Evolutionary conservation across 2,113 vertebrate species (phyloP).

Genomic region (Leucopternis melanops): DNA sequence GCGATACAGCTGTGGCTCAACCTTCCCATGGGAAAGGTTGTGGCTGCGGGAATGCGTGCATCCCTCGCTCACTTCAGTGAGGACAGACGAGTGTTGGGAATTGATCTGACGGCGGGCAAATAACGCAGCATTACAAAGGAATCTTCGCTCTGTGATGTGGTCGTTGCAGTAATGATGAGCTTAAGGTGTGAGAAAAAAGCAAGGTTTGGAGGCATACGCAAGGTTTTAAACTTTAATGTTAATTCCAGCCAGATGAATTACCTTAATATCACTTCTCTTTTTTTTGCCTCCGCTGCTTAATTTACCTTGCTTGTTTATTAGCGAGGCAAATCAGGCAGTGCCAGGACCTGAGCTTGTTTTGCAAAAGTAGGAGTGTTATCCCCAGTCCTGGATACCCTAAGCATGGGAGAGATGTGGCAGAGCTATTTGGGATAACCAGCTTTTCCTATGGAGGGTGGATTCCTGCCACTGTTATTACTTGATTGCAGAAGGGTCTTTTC

Average conservation of each 20-base stretch:
- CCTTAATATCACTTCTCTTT: not conserved
- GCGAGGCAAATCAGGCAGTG: not conserved
- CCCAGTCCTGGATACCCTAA: not conserved
- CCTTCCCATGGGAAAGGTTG: not conserved
- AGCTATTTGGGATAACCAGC: not conserved
- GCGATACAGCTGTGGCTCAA: rapidly evolving
- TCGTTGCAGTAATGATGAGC: not conserved
- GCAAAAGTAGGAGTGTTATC: not conserved
- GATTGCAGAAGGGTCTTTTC: not conserved
- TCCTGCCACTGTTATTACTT: not conserved
- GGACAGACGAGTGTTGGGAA: rapidly evolving
- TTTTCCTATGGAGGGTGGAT: not conserved
- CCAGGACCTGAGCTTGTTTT: not conserved
- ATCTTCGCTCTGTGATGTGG: not conserved
- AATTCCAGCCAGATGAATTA: not conserved
- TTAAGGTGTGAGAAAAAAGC: not conserved
- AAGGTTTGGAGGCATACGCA: not conserved
- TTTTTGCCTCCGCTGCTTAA: not conserved
- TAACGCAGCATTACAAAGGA: not conserved
- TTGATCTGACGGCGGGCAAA: not conserved
- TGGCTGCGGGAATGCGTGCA: rapidly evolving
- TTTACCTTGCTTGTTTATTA: not conserved
- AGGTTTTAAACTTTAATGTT: not conserved
- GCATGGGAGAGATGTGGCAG: not conserved
- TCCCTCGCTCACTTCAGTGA: not conserved